phyloP scores from a whole-genome alignment of 2,797 vertebrate species.

The Chelidonichthys spinosus region DNA sequence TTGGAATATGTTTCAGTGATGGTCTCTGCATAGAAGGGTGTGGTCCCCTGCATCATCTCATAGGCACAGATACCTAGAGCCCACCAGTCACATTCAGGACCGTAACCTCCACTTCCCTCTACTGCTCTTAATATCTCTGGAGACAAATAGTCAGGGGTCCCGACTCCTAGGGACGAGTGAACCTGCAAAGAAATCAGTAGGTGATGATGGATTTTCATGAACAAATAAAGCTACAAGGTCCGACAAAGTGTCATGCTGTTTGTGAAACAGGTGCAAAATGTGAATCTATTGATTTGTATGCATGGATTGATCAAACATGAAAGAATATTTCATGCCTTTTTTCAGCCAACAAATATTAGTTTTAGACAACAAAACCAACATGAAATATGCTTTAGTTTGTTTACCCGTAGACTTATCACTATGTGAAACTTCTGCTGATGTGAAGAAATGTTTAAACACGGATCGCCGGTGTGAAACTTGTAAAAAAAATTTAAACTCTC shows the following conservation, averaged over 20 bases:
- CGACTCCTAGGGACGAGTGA: constrained; percentile 86
- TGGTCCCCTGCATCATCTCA: constrained; percentile 90
- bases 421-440: not conserved
- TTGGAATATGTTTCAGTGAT: constrained; percentile 89
- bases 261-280: too few species aligned
- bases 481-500: constrained; percentile 40
- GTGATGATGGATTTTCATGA: too few species aligned
- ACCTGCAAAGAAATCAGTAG: constrained; percentile 73
- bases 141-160: constrained; percentile 91
- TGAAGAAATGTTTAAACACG: not conserved
- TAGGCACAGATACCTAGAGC: constrained; percentile 90
- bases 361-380: too few species aligned
- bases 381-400: too few species aligned
- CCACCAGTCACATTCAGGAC: constrained; percentile 92
- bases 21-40: constrained; percentile 90
- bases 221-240: too few species aligned
- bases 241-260: too few species aligned
- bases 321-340: too few species aligned
- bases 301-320: too few species aligned
- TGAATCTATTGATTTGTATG: too few species aligned
- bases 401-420: too few species aligned
- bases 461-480: not conserved
- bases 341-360: too few species aligned
- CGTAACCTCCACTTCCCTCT: constrained; percentile 85
- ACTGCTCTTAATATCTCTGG: constrained; percentile 90